A percentile compares a stretch with the other conserved stretches of the same genome.
phyloP scores from a whole-genome alignment of 2,113 vertebrate species.

The Dipodomys stephensi region DNA sequence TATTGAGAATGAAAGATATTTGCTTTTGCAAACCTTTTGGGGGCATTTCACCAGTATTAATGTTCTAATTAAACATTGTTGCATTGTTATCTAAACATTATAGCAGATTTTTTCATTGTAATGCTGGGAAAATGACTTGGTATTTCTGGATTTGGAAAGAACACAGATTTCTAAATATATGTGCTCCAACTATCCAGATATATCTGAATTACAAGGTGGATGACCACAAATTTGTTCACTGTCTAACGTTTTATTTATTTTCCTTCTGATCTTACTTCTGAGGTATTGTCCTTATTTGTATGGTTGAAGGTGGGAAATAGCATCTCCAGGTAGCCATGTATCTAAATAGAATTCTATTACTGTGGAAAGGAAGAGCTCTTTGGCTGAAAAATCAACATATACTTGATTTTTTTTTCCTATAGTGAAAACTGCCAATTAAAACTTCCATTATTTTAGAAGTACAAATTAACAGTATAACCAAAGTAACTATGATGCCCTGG shows the following conservation, averaged over 20 bases:
- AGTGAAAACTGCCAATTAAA: constrained; percentile 3
- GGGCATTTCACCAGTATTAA: constrained; percentile 22
- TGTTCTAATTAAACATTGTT: constrained; percentile 49
- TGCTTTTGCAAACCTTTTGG: constrained; percentile 26
- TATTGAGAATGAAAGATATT: neutral
- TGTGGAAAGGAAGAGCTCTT: neutral
- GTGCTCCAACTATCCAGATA: neutral
- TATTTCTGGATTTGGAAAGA: neutral
- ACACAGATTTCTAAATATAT: neutral
- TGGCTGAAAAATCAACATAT: neutral
- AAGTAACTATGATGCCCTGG: neutral
- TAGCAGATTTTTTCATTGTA: neutral
- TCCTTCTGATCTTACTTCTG: neutral
- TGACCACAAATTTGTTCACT: neutral
- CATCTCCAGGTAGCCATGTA: neutral
- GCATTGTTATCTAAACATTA: neutral
- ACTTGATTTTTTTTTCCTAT: neutral
- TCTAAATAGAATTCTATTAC: neutral
- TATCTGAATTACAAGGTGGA: neutral
- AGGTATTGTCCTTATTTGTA: neutral
- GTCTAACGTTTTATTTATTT: neutral
- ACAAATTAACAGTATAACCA: neutral
- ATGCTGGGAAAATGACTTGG: neutral
- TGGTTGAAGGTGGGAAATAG: neutral
- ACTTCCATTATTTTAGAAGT: constrained; percentile 23